Evolutionary conservation across 1,140 invertebrate genomes (phyloP), one percentile per base, ranked within the genome.

Genomic region (Plutomurus gul): DNA sequence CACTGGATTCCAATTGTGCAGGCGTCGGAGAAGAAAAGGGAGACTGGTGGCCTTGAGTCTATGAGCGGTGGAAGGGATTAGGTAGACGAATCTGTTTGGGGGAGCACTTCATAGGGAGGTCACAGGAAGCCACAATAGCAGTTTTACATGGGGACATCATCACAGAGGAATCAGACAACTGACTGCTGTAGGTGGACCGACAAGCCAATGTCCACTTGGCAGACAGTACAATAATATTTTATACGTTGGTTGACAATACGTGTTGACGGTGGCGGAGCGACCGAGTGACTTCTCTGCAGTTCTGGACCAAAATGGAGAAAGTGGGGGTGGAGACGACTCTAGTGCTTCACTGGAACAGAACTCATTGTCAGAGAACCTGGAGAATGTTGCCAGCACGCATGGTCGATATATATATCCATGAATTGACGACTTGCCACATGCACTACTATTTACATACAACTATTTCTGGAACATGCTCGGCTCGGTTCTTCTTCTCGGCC

Each of bases 291-390:
- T 43, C 72, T 79, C 72, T 76, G 73, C 78, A 79, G 78, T 78
- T 76, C 74, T 79, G 81, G 81, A 79, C 71, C 81, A 82, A 82
- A 82, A 82, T 82, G 81, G 81, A 82, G 81, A 82, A 82, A 79
- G 30, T 79, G 78, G 81, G 81, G 81, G 81, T 82, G 77, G 77
- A 56, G 81, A 77, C 51, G 47, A 47, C 65, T 47, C 51, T 70
- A 40, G 27, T 77, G 16, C 47, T 46, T 20, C 36, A 40, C 8
- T 72, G 56, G 75, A 76, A 30, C 13, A 16, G 6, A 10, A 39
- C 70, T 30, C 36, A 72, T 43, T 65, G 56, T 65, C 27, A 36
- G 39, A 71, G 30, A 25, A 37, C 25, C 25, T 25, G 75, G 75
- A 76, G 56, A 80, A 75, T 72, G 36, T 43, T 40, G 39, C 70